phyloP scores from a whole-genome alignment of 2,797 vertebrate genomes.

The Halcyon smyrnensis region DNA sequence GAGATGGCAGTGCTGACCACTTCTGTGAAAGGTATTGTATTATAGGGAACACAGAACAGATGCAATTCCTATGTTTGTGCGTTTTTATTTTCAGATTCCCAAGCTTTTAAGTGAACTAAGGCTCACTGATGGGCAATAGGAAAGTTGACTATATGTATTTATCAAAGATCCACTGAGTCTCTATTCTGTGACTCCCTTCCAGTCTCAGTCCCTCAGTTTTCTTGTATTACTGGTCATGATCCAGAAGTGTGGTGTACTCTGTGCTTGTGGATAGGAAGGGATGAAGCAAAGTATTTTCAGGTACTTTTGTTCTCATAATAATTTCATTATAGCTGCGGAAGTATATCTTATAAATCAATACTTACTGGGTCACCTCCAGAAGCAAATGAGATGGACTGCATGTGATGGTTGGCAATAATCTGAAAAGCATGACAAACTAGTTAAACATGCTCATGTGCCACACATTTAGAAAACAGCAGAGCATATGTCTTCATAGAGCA shows the following conservation, averaged over 20 bases:
- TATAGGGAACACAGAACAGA: neutral
- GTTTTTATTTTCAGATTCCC: neutral
- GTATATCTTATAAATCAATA: conserved; percentile 62
- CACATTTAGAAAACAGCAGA: neutral
- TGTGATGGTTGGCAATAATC: conserved; percentile 93
- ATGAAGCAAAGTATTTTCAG: conserved; percentile 1
- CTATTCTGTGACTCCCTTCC: neutral
- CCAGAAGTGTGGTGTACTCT: neutral
- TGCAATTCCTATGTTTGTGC: neutral
- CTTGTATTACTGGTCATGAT: neutral
- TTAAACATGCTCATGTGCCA: conserved; percentile 29
- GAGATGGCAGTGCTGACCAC: neutral
- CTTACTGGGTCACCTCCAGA: conserved; percentile 94
- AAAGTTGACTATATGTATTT: neutral
- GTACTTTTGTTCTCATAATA: conserved; percentile 6
- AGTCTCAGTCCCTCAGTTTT: neutral
- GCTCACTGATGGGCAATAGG: neutral
- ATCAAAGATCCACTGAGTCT: neutral
- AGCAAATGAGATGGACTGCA: conserved; percentile 97
- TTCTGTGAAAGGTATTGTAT: neutral
- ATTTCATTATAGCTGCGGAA: conserved; percentile 24
- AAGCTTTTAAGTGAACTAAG: neutral
- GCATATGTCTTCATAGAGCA: neutral
- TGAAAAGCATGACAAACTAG: conserved; percentile 74
- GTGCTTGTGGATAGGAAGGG: neutral